Evolutionary conservation across 1,140 invertebrate species (phyloP).

Genomic region (Globodera ellingtonae): DNA sequence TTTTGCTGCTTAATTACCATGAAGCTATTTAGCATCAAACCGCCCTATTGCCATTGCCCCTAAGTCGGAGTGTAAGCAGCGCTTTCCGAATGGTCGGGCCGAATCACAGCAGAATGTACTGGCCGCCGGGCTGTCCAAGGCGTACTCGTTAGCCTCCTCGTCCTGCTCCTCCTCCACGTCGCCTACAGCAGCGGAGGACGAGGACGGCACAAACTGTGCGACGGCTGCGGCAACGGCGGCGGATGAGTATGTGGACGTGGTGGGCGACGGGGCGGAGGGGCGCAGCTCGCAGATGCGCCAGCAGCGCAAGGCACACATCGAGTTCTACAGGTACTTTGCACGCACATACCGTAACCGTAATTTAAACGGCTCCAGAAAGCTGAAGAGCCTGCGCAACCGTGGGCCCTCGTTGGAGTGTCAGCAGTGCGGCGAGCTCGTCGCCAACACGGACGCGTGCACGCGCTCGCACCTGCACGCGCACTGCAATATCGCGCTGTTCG

Average conservation of each 20-base stretch:
- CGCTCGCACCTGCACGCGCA: slow-evolving; percentile 35
- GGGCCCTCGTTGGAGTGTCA: slow-evolving; percentile 25
- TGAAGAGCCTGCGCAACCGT: slow-evolving; percentile 23
- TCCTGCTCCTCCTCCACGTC: neutral
- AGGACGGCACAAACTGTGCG: neutral
- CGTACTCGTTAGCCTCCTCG: neutral
- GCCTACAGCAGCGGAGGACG: neutral
- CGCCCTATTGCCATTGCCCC: no score
- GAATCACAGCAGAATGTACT: no score
- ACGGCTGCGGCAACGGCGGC: neutral
- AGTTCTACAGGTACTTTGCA: slow-evolving; percentile 24
- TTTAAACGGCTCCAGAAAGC: slow-evolving; percentile 1
- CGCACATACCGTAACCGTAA: no score
- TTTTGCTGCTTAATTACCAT: no score
- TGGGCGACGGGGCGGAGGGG: slow-evolving; percentile 19
- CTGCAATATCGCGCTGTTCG: slow-evolving; percentile 18
- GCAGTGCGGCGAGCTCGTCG: neutral
- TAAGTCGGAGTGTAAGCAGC: no score
- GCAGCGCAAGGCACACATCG: slow-evolving; percentile 38
- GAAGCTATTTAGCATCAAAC: no score
- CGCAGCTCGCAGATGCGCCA: slow-evolving; percentile 13
- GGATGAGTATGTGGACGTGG: slow-evolving; percentile 19
- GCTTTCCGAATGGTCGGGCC: no score
- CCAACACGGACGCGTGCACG: slow-evolving; percentile 22
- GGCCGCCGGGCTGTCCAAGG: no score